Percentiles rank a stretch among this genome's conserved stretches.
Conservation (phyloP, 2,888 invertebrate genomes). For the Hypolimnas misippus region DNA sequence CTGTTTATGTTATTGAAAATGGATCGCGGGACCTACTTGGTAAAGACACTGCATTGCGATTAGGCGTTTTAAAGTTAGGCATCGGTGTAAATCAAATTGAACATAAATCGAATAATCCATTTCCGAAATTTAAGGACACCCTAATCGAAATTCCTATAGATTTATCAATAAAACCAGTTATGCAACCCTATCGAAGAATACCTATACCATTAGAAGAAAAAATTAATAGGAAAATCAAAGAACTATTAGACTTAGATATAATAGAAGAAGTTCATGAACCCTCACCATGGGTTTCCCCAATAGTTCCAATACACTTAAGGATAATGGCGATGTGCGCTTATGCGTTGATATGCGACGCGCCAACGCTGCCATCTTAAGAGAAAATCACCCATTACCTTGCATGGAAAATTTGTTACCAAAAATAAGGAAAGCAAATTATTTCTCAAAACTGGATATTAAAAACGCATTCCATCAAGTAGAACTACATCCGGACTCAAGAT, state of each 20-base stretch:
- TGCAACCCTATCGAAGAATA: background rate
- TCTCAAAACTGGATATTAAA: no score
- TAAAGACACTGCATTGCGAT: background rate
- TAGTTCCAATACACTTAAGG: background rate
- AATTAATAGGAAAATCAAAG: background rate
- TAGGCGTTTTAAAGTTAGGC: background rate
- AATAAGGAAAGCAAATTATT: no score
- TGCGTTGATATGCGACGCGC: no score
- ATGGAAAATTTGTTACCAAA: no score
- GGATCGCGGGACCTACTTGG: background rate
- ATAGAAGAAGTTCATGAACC: background rate
- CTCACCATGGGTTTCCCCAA: background rate
- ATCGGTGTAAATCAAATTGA: background rate
- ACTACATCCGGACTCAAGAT: no score
- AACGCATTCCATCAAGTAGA: no score
- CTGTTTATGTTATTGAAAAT: background rate
- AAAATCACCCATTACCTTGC: no score
- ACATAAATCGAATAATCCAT: background rate
- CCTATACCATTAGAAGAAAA: background rate
- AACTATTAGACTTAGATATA: background rate
- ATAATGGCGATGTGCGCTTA: no score
- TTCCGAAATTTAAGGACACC: background rate
- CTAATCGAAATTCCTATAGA: background rate
- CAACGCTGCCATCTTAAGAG: no score
- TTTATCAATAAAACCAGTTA: background rate